phyloP scores from a whole-genome alignment of 2,888 invertebrate genomes.

The Cancer borealis region DNA sequence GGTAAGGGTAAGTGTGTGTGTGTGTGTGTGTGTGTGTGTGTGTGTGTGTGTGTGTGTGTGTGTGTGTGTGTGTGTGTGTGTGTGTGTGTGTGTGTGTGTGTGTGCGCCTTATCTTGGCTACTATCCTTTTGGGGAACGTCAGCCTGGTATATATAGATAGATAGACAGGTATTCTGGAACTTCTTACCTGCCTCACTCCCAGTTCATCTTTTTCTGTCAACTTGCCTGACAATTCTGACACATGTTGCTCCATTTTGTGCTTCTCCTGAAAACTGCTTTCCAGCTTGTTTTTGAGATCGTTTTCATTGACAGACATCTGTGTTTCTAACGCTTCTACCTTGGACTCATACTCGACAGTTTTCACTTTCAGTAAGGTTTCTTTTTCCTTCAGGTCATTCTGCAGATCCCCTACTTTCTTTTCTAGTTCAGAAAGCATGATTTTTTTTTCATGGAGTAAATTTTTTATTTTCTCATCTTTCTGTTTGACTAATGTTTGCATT shows the following conservation, averaged over 20 bases:
- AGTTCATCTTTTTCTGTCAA: constrained; percentile 52
- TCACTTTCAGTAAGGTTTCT: constrained; percentile 50
- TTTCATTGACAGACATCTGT: constrained; percentile 23
- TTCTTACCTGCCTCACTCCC: constrained; percentile 61
- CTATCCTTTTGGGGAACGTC: no score
- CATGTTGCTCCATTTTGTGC: constrained; percentile 50
- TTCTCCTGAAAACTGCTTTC: constrained; percentile 61
- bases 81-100: no score
- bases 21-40: no score
- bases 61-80: no score
- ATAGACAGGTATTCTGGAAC: background rate
- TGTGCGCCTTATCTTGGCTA: no score
- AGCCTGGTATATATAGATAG: no score
- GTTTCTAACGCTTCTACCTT: constrained; percentile 56
- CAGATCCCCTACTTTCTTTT: constrained; percentile 57
- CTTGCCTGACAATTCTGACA: constrained; percentile 35
- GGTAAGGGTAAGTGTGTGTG: no score
- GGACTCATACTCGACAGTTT: constrained; percentile 48
- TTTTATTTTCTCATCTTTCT: constrained; percentile 62
- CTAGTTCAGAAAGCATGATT: constrained; percentile 54
- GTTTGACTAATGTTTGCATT: constrained; percentile 45
- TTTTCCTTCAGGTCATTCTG: constrained; percentile 61
- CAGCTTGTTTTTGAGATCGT: constrained; percentile 1
- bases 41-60: no score
- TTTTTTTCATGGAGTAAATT: constrained; percentile 64